phyloP scores from a whole-genome alignment of 2,888 invertebrate genomes.

The Tetranychus piercei region DNA sequence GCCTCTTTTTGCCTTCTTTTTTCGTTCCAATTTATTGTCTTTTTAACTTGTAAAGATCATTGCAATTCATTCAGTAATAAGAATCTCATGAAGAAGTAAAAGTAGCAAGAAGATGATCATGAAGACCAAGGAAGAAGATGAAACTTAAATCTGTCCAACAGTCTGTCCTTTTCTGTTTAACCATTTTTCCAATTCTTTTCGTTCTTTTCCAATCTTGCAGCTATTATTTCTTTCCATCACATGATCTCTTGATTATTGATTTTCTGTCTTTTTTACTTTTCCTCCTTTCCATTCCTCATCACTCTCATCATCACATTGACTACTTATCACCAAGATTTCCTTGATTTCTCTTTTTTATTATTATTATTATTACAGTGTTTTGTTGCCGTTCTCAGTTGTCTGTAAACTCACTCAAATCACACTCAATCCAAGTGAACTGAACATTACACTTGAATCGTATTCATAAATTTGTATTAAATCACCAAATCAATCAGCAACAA shows the following conservation, averaged over 20 bases:
- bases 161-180: neutral
- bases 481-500: too few species aligned
- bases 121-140: neutral
- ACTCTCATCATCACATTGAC: neutral
- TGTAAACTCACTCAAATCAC: too few species aligned
- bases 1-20: neutral
- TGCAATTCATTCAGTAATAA: neutral
- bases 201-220: neutral
- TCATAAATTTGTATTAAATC: too few species aligned
- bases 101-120: neutral
- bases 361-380: neutral
- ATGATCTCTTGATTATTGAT: slow-evolving; percentile 1
- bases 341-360: neutral
- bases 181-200: neutral
- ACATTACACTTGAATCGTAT: too few species aligned
- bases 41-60: neutral
- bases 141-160: neutral
- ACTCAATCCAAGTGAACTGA: too few species aligned
- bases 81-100: neutral
- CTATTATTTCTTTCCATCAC: neutral
- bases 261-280: neutral
- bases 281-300: neutral
- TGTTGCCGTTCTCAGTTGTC: neutral
- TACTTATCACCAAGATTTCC: neutral
- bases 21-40: neutral